phyloP scores from a whole-genome alignment of 2,797 vertebrate genomes.

The Helostoma temminkii region DNA sequence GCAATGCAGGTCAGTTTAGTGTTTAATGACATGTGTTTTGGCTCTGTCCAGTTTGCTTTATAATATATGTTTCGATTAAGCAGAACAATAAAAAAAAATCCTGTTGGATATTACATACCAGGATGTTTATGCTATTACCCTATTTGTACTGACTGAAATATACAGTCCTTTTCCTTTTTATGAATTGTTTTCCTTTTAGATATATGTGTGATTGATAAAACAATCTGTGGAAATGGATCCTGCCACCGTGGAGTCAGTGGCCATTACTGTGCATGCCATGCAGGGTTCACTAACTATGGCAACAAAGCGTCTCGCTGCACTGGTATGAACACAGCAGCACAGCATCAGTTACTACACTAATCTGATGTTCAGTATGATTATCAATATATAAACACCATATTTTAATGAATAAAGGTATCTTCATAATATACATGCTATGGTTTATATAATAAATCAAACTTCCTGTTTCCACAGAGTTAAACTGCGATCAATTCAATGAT shows the following conservation, averaged over 20 bases:
- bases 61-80: too few species aligned
- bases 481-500: constrained; percentile 58
- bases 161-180: too few species aligned
- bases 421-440: not conserved
- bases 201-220: constrained; percentile 62
- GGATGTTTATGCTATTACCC: too few species aligned
- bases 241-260: constrained; percentile 49
- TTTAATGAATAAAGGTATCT: not conserved
- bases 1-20: too few species aligned
- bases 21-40: too few species aligned
- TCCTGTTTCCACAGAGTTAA: constrained; percentile 59
- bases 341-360: not conserved
- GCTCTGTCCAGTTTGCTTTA: too few species aligned
- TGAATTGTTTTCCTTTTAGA: constrained; percentile 66
- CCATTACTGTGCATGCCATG: constrained; percentile 69
- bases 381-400: constrained; percentile 1
- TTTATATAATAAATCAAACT: not conserved
- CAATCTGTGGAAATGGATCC: constrained; percentile 77
- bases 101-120: too few species aligned
- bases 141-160: constrained; percentile 29
- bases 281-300: constrained; percentile 77
- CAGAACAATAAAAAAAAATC: too few species aligned
- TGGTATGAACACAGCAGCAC: constrained; percentile 61
- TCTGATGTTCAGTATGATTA: too few species aligned
- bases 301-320: constrained; percentile 56